Base-by-base conservation (phyloP, 2,113 vertebrate species). In the Uropsilus gracilis region DNA sequence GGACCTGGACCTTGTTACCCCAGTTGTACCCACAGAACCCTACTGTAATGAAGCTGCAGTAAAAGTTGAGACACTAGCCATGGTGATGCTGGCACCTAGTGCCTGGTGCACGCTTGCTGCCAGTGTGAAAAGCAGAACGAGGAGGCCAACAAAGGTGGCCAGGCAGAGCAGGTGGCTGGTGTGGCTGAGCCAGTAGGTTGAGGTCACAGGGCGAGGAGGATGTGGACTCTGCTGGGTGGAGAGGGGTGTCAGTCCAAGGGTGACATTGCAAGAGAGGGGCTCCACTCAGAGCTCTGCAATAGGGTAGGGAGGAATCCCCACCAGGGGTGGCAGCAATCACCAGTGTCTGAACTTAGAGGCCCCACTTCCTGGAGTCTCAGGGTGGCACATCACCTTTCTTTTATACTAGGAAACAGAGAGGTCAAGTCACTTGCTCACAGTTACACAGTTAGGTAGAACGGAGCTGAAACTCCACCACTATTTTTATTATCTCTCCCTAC, bases 41-140 rank as follows among this genome's bases (percentile, higher is more conserved):
- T 98, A 99, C 99, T 97, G 98, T 97, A 2, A 99, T 95, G 44
- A 99, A 98, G 77, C 99, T 98, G 75, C 99, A 99, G 98, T 99
- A 99, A 94, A 99, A 98, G 98, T 99, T 99, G 90, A 99, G 98
- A 92, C 99, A 99, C 80, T 98, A 98, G 5, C 99, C 99, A 0
- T 99, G 99, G 96, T 98, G 96, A 98, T 69, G 97, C 98, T 99
- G 68, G 34, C 53, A 0, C 98, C 98, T 0, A 83, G 97, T 0
- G 93, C 5, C 0, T 76, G 22, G 59, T 99, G 94, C 28, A 66
- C 90, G 80, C 97, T 92, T 8, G 99, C 97, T 0, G 98, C 99
- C 10, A 95, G 42, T 1, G 97, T 6, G 39, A 99, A 98, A 34
- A 99, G 99, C 78, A 98, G 92, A 69, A 98, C 7, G 39, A 97